Percentiles rank a stretch among this genome's conserved stretches.
Conservation (phyloP, 2,113 vertebrate genomes). For the Mesocricetus auratus region DNA sequence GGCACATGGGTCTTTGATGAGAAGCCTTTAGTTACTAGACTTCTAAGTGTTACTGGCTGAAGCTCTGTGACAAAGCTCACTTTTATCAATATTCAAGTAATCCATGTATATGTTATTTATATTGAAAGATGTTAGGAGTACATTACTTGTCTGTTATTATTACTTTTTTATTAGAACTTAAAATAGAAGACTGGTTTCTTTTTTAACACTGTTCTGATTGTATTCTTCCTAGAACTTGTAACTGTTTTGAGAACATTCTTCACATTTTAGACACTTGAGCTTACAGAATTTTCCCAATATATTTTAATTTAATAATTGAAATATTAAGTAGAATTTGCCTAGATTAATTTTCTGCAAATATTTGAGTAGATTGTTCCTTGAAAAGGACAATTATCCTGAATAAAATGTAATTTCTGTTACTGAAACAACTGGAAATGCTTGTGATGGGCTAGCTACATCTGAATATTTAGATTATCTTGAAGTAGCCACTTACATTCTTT, state of each 20-base stretch:
- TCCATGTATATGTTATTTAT: not conserved
- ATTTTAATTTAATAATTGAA: conserved; percentile 9
- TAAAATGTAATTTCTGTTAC: conserved; percentile 2
- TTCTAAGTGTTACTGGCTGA: not conserved
- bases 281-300: conserved; percentile 9
- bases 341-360: not conserved
- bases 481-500: not conserved
- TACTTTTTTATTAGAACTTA: not conserved
- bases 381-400: not conserved
- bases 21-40: not conserved
- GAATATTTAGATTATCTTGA: conserved; percentile 43
- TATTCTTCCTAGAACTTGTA: not conserved
- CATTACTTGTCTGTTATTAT: not conserved
- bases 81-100: not conserved
- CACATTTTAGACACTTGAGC: not conserved
- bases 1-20: not conserved
- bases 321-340: not conserved
- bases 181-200: not conserved
- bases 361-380: not conserved
- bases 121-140: not conserved
- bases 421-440: not conserved
- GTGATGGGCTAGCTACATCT: not conserved
- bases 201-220: not conserved
- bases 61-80: not conserved
- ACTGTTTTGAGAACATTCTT: not conserved